Conservation (phyloP, 2,888 invertebrate species). For the Archips xylosteana region DNA sequence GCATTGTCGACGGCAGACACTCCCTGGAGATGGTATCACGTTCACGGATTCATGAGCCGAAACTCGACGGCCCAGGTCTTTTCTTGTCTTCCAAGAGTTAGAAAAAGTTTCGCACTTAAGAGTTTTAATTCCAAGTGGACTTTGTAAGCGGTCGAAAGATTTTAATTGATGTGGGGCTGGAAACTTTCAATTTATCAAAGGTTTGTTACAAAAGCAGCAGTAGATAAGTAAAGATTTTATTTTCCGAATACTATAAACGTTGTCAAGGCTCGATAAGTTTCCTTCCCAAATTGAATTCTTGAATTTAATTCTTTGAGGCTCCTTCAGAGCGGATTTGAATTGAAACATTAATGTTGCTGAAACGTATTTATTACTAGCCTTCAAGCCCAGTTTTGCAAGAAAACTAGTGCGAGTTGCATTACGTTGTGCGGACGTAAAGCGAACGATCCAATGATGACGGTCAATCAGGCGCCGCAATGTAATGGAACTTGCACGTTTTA, state of each 20-base stretch:
- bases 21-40: conserved; percentile 40
- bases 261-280: too few relatives aligned
- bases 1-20: conserved; percentile 25
- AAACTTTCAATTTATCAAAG: background rate
- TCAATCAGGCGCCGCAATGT: too few relatives aligned
- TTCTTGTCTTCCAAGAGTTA: conserved; percentile 35
- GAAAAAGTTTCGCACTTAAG: conserved; percentile 13
- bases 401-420: too few relatives aligned
- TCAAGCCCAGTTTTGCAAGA: too few relatives aligned
- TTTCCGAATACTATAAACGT: background rate
- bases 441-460: too few relatives aligned
- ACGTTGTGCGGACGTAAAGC: too few relatives aligned
- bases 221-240: background rate
- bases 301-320: too few relatives aligned
- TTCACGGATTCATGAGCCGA: conserved; percentile 49
- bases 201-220: background rate
- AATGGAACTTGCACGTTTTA: too few relatives aligned
- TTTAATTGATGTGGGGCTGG: background rate
- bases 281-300: too few relatives aligned
- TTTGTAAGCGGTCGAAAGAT: background rate
- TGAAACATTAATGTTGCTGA: too few relatives aligned
- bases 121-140: background rate
- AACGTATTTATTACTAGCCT: too few relatives aligned
- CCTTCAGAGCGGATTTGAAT: too few relatives aligned
- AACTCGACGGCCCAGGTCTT: conserved; percentile 46